phyloP scores from a whole-genome alignment of 2,797 vertebrate species.

The Apogon hyalosoma region DNA sequence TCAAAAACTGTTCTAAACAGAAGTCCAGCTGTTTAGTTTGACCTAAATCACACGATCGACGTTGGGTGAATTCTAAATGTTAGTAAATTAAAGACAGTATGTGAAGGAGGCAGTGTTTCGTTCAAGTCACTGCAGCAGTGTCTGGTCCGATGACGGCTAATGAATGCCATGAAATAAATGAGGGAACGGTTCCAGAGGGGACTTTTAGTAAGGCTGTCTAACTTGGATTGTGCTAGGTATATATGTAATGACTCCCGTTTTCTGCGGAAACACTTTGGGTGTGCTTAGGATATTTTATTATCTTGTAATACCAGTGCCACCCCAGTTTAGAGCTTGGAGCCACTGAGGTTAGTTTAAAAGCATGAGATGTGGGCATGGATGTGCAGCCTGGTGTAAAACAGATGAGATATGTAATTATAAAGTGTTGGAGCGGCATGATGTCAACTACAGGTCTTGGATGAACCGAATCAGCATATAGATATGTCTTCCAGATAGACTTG shows the following conservation, averaged over 20 bases:
- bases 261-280: not conserved
- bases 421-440: not conserved
- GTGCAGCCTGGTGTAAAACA: not conserved
- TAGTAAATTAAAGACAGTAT: not conserved
- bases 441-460: not conserved
- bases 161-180: constrained; percentile 6
- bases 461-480: not conserved
- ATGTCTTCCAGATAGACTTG: not conserved
- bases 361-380: not conserved
- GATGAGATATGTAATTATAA: not conserved
- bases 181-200: no score
- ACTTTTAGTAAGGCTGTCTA: no score
- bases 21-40: not conserved
- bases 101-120: not conserved
- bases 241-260: not conserved
- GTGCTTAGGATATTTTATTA: not conserved
- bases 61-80: not conserved
- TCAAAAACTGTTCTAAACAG: not conserved
- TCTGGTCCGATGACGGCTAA: not conserved
- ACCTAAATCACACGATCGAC: no score
- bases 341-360: not conserved
- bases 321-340: not conserved
- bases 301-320: not conserved
- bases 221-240: no score
- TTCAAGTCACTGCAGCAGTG: not conserved